Conservation (phyloP, 2,113 vertebrate genomes). For the Pristiophorus japonicus region DNA sequence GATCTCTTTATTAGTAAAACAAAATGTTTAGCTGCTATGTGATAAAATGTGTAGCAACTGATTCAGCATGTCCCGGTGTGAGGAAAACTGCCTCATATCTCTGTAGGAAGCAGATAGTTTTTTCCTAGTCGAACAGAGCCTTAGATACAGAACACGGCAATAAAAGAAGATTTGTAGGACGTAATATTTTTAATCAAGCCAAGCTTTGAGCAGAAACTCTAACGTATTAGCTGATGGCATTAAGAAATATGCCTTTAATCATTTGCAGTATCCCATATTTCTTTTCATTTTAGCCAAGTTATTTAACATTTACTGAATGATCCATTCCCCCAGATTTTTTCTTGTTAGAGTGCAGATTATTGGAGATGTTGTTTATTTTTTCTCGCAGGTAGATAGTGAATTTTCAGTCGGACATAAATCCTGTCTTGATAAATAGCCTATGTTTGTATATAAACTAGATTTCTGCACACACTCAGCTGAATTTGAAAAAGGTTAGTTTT, state of each 20-base stretch:
- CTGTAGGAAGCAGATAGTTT: conserved; percentile 12
- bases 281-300: background rate
- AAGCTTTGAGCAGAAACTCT: background rate
- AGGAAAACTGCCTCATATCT: background rate
- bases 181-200: conserved; percentile 32
- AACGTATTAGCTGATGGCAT: background rate
- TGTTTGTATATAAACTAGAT: background rate
- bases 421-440: conserved; percentile 7
- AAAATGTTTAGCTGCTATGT: background rate
- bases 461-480: background rate
- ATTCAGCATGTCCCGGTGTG: conserved; percentile 25
- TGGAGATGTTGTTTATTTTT: conserved; percentile 8
- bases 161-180: background rate
- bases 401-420: background rate
- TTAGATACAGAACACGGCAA: background rate
- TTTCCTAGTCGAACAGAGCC: background rate
- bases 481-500: background rate
- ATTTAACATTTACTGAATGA: background rate
- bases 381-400: conserved; percentile 1
- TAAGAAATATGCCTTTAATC: conserved; percentile 28
- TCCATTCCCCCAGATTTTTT: background rate
- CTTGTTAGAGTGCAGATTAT: background rate
- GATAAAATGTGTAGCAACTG: background rate
- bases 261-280: background rate
- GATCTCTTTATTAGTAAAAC: conserved; percentile 14